Evolutionary conservation across 2,888 invertebrate species (phyloP).

Genomic region (Pheosia tremula): DNA sequence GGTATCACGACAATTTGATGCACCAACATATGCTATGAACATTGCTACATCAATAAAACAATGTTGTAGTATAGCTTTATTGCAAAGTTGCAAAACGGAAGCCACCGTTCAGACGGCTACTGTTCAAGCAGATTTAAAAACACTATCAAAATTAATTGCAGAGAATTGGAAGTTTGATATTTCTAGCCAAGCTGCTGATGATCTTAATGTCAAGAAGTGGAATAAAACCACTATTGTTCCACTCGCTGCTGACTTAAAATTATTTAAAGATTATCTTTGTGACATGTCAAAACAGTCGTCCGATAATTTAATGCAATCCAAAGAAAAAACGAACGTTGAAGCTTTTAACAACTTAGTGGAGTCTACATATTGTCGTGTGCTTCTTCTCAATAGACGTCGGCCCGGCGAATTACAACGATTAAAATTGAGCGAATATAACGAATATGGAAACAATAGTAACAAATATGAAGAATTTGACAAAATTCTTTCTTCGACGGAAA

Average conservation of each 20-base stretch:
- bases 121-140: too few relatives aligned
- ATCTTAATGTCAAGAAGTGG: too few relatives aligned
- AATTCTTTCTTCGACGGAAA: conserved; percentile 23
- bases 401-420: conserved; percentile 24
- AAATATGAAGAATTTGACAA: conserved; percentile 31
- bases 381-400: conserved; percentile 18
- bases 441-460: conserved; percentile 16
- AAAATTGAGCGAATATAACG: conserved; percentile 15
- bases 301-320: conserved; percentile 9
- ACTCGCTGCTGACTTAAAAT: conserved; percentile 20
- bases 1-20: too few relatives aligned
- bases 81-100: too few relatives aligned
- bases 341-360: conserved; percentile 12
- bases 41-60: too few relatives aligned
- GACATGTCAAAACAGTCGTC: conserved; percentile 6
- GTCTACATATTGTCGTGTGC: conserved; percentile 7
- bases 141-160: too few relatives aligned
- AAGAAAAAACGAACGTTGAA: conserved; percentile 9
- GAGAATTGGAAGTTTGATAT: too few relatives aligned
- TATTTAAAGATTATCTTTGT: conserved; percentile 25
- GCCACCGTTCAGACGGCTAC: too few relatives aligned
- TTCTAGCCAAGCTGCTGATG: too few relatives aligned
- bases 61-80: too few relatives aligned
- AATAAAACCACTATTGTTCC: too few relatives aligned
- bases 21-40: too few relatives aligned